phyloP scores from a whole-genome alignment of 2,113 vertebrate species.

The Larimichthys polyactis region DNA sequence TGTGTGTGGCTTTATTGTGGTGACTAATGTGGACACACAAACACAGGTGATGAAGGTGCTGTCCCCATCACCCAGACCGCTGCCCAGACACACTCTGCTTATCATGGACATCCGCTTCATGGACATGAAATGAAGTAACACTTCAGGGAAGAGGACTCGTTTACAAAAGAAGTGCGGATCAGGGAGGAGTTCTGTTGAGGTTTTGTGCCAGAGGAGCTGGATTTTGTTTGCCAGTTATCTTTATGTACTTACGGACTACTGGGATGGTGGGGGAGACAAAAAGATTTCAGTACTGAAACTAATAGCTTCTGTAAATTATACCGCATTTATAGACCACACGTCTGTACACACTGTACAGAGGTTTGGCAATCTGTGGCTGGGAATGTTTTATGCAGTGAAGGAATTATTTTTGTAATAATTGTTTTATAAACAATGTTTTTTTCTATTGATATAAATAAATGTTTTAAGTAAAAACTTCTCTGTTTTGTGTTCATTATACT shows the following conservation, averaged over 20 bases:
- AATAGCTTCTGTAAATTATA: slow-evolving; percentile 26
- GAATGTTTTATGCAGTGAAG: slow-evolving; percentile 30
- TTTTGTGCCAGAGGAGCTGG: not conserved
- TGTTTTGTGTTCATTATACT: not conserved
- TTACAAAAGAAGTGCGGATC: not conserved
- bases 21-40: slow-evolving; percentile 94
- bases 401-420: slow-evolving; percentile 28
- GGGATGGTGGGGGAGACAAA: not conserved
- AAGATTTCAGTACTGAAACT: not conserved
- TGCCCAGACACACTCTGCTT: slow-evolving; percentile 94
- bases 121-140: slow-evolving; percentile 86
- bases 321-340: slow-evolving; percentile 4
- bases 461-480: slow-evolving; percentile 20
- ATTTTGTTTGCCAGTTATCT: slow-evolving; percentile 10
- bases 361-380: not conserved
- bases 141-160: not conserved
- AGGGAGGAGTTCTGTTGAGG: not conserved
- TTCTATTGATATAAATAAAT: slow-evolving; percentile 49
- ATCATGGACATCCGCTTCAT: slow-evolving; percentile 99
- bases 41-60: slow-evolving; percentile 94
- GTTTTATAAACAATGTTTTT: slow-evolving; percentile 27
- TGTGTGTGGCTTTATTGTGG: slow-evolving; percentile 96
- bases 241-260: slow-evolving; percentile 1
- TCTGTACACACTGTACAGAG: slow-evolving; percentile 20
- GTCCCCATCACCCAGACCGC: slow-evolving; percentile 92